Evolutionary conservation across 1,140 invertebrate genomes (phyloP), one percentile per base, ranked within the genome.

Genomic region (Zaprionus nigranus): DNA sequence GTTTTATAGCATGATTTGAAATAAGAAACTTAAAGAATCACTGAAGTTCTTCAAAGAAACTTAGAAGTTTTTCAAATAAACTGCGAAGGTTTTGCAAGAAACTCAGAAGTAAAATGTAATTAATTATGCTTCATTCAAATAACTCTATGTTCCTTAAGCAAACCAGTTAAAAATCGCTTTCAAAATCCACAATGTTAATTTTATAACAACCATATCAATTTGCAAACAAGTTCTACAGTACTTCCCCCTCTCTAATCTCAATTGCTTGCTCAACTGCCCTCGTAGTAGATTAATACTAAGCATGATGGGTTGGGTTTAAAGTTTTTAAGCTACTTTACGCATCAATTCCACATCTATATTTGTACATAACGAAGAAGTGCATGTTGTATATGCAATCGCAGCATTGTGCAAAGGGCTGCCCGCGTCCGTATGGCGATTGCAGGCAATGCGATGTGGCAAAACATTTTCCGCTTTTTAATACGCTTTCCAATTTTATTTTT

Each of bases 391-490:
- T 61, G 63, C 58, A 49, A 76, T 69, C 43, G 71, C 57, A 43
- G 40, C 57, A 68, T 68, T 74, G 64, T 46, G 30, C 40, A 67
- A 67, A 34, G 26, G 46, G 12, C 17, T 51, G 46, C 46, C 22
- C 22, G 57, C 12, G 15, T 38, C 57, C 64, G 67, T 73, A 67
- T 67, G 54, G 65, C 15, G 57, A 60, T 38, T 60, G 57, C 71
- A 61, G 71, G 30, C 58, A 15, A 40, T n/a, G 53, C 63, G 56
- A 69, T 69, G 71, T 75, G 71, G 71, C 68, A 67, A 87, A 79
- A 70, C 63, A 79, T 86, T 87, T 87, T 66, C 71, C 69, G 38
- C 65, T 66, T 71, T 77, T 82, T 76, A 80, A 73, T 87, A 62
- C 63, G 79, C 76, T 87, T 86, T 82, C 38, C 51, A 20, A 26